Evolutionary conservation across 2,888 invertebrate species (phyloP).

Genomic region (Heliconius aoede): DNA sequence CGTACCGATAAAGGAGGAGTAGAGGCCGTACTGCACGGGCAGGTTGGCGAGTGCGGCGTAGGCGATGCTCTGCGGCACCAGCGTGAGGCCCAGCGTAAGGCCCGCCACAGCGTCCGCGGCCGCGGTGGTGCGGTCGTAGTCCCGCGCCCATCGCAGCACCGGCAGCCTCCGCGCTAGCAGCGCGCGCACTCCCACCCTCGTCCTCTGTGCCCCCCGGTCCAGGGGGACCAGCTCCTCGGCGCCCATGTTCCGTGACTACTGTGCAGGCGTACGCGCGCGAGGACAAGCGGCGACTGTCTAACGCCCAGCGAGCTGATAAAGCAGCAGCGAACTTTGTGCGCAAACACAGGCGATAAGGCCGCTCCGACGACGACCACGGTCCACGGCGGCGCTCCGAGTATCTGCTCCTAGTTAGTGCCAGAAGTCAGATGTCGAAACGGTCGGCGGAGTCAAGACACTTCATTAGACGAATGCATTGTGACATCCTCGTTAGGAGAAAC

Average conservation of each 20-base stretch:
- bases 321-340: conserved; percentile 12
- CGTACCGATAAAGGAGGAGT: conserved; percentile 93
- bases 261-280: conserved; percentile 38
- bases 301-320: conserved; percentile 17
- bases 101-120: conserved; percentile 94
- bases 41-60: conserved; percentile 94
- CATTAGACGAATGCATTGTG: not conserved
- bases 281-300: conserved; percentile 35
- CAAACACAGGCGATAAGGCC: conserved; percentile 3
- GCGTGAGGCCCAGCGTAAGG: conserved; percentile 93
- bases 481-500: conserved; percentile 14
- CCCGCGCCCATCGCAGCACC: conserved; percentile 86
- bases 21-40: conserved; percentile 95
- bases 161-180: conserved; percentile 70
- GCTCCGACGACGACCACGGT: not conserved
- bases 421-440: not conserved
- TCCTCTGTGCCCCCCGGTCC: conserved; percentile 42
- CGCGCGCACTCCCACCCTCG: not conserved
- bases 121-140: conserved; percentile 87
- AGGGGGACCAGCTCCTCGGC: conserved; percentile 55
- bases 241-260: conserved; percentile 20
- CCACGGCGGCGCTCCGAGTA: not conserved
- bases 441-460: not conserved
- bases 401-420: not conserved
- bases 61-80: conserved; percentile 96